Base-by-base conservation (phyloP, 2,797 vertebrate genomes). In the Octomys mimax region DNA sequence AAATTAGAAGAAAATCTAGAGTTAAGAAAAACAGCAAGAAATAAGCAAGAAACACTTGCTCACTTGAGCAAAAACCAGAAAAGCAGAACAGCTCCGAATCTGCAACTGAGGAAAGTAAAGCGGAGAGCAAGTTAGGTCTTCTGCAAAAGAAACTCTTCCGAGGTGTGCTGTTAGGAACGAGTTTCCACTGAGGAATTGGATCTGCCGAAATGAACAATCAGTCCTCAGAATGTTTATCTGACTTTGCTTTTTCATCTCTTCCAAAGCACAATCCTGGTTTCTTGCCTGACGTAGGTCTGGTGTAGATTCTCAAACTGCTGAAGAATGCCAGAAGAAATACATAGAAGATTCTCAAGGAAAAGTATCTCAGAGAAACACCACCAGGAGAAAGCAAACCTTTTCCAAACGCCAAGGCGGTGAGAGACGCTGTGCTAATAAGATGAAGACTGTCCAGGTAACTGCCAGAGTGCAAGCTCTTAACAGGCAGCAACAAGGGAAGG, bases 241-340 rank as follows among this genome's bases (percentile, higher is more conserved):
- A 14, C 14, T 59, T 87, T 97, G 99, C 99, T 1, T 91, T 99
- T 42, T 97, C 98, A 1, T 97, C 92, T 0, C 97, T 99, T 62
- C 99, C 99, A 0, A 99, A 99, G 95, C 97, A 99, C 96, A 96
- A 96, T 78, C 95, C 85, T 0, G 98, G 99, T n/a, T 99, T 99
- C 98, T 99, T 99, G 99, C 83, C 98, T 82, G 98, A 99, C 12
- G 99, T 99, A 28, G 99, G 99, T 2, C 92, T 96, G 98, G 95
- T 97, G 99, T 99, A 46, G 99, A 99, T 18, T 99, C 99, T 1
- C 99, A 98, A 59, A 99, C 99, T 11, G 98, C 99, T 16, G 98
- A 99, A 19, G 99, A 99, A 36, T 99, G 99, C 98, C 98, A 99
- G 52, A 97, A 95, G n/a, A 99, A 98, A 95, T 98, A 98, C 95